Conservation (phyloP, 2,888 invertebrate genomes). For the Tipula lateralis region DNA sequence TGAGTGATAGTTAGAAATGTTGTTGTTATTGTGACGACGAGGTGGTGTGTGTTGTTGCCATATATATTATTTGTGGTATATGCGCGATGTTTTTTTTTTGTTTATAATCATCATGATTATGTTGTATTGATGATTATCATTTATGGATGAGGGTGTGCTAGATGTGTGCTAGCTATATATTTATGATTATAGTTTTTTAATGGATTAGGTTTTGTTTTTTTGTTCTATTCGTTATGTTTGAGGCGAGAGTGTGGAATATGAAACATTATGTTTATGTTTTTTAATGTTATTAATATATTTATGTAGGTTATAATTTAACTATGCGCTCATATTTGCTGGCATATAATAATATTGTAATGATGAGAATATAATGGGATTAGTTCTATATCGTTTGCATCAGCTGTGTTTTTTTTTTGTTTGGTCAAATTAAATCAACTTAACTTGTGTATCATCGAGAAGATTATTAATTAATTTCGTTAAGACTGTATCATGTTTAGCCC, state of each 20-base stretch:
- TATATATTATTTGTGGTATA: neutral
- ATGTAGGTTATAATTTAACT: neutral
- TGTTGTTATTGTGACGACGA: neutral
- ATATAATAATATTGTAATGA: neutral
- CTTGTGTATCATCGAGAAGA: neutral
- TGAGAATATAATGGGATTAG: neutral
- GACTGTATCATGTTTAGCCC: too few relatives aligned
- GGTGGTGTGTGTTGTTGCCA: neutral
- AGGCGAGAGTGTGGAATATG: neutral
- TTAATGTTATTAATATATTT: neutral
- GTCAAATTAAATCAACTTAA: neutral
- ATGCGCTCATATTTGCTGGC: neutral
- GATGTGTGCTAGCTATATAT: neutral
- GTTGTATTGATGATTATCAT: slow-evolving; percentile 24
- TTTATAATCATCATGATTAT: slow-evolving; percentile 5
- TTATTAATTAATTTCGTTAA: neutral
- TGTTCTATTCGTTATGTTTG: neutral
- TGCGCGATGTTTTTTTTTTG: neutral
- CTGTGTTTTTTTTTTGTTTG: neutral
- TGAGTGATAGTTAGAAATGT: slow-evolving; percentile 12
- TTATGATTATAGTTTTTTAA: slow-evolving; percentile 14
- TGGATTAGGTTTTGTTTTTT: neutral
- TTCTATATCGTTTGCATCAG: neutral
- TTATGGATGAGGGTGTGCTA: slow-evolving; percentile 19
- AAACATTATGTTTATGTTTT: neutral